phyloP scores from a whole-genome alignment of 2,797 vertebrate species.

The Poeciliopsis turneri region DNA sequence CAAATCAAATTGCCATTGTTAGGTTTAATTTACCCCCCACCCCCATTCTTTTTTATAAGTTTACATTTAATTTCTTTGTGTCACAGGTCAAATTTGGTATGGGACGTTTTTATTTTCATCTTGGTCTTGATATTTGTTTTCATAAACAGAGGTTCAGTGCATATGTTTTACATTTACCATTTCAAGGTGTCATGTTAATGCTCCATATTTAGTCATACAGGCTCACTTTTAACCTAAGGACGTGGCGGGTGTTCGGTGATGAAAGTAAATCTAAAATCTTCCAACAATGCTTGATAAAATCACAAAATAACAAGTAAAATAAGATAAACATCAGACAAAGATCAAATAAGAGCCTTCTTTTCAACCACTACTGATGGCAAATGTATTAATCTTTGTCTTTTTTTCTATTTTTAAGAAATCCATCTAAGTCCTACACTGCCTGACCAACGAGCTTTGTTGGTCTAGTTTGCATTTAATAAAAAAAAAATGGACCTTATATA shows the following conservation, averaged over 20 bases:
- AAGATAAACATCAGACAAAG: not conserved
- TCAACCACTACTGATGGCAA: not conserved
- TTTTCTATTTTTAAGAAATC: not conserved
- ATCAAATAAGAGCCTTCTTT: not conserved
- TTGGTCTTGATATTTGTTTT: not conserved
- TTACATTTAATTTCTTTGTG: not conserved
- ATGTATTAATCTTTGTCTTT: not conserved
- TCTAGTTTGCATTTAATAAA: not conserved
- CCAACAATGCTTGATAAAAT: not conserved
- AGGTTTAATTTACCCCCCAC: not conserved
- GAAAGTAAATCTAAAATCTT: not conserved
- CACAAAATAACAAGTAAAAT: not conserved
- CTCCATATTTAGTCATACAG: not conserved
- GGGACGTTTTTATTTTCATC: not conserved
- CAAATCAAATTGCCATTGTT: not conserved
- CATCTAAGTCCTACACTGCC: not conserved
- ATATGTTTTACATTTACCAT: not conserved
- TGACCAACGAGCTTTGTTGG: not conserved
- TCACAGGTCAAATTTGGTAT: not conserved
- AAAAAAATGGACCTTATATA: not conserved
- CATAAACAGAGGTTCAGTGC: not conserved
- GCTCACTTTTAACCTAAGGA: not conserved
- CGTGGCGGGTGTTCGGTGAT: not conserved
- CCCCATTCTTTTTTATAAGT: not conserved
- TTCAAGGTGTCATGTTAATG: not conserved